Evolutionary conservation across 1,140 invertebrate species (phyloP).

Genomic region (Cotesia glomerata): DNA sequence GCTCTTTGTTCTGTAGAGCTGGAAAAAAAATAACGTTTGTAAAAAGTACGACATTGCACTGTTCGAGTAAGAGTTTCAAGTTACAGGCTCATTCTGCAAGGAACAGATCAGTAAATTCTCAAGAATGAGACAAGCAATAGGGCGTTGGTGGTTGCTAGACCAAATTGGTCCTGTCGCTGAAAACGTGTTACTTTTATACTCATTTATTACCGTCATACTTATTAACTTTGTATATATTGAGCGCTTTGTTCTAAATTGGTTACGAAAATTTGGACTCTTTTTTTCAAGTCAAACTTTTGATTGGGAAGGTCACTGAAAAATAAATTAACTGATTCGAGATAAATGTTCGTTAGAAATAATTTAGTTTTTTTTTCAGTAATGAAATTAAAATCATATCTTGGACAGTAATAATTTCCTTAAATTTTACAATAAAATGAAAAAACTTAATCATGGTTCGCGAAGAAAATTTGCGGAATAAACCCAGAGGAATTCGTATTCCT

Average conservation of each 20-base stretch:
- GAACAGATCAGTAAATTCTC: conserved; percentile 33
- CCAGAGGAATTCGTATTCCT: neutral
- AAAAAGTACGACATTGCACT: too few species aligned
- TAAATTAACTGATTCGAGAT: too few species aligned
- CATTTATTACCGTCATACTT: conserved; percentile 18
- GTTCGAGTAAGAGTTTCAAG: too few species aligned
- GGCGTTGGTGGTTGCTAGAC: conserved; percentile 26
- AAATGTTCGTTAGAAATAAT: too few species aligned
- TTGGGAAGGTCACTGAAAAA: too few species aligned
- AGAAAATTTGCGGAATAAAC: neutral
- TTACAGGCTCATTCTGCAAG: conserved; percentile 2
- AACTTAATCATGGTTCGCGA: neutral
- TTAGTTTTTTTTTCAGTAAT: too few species aligned
- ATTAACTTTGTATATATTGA: neutral
- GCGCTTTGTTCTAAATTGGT: too few species aligned
- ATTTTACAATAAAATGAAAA: neutral
- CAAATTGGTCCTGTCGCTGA: conserved; percentile 34
- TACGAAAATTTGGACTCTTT: too few species aligned
- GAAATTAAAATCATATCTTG: too few species aligned
- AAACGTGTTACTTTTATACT: conserved; percentile 32
- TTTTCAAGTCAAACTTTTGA: too few species aligned
- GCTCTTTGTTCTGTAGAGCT: neutral
- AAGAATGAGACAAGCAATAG: conserved; percentile 32
- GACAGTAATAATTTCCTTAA: too few species aligned
- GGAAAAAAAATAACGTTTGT: too few species aligned